Evolutionary conservation across 2,797 vertebrate species (phyloP), one percentile per base, ranked within the genome.

Genomic region (Tolypeutes matacus): DNA sequence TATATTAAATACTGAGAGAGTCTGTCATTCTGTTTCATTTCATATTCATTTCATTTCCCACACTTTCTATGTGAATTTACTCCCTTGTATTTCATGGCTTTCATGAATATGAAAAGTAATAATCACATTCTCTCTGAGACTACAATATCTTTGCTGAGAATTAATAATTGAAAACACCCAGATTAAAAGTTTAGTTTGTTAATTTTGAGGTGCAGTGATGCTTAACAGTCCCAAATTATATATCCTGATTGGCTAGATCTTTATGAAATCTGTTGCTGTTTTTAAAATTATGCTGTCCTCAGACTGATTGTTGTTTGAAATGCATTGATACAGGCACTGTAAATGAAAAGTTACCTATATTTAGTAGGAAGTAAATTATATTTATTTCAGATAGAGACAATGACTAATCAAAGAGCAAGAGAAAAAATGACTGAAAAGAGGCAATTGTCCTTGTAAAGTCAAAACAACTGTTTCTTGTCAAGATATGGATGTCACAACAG

Each of bases 291-390:
- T 92, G 5, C 64, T 95, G 67, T 94, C 95, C 96, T 93, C n/a
- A 72, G 78, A 91, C 34, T 31, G 12, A 75, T 69, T 73, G 64
- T 70, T 93, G 73, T 65, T 96, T 96, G 86, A 88, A 97, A 96
- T 73, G 64, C 92, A 67, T 83, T 76, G 21, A 91, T 75, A 96
- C n/a, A 80, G 69, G n/a, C 62, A 75, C 92, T 93, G 65, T 94
- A 94, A 96, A 96, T 86, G 86, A 94, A 97, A 96, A 88, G 23
- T 78, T 97, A 92, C 39, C 65, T 86, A 46, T 90, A 12, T 88
- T 87, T 3, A 39, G 17, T 87, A 92, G 85, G 36, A 81, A 80
- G 75, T 64, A 95, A 89, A 70, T 90, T 90, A 0, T 89, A 94
- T 95, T 73, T 58, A 69, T 93, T 96, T 81, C 70, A 80, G 18